These are phyloP conservation scores for Cyprinodon variegatus DNA, from an alignment of 2,113 vertebrate species.

Conservation along the genomic window DNA sequence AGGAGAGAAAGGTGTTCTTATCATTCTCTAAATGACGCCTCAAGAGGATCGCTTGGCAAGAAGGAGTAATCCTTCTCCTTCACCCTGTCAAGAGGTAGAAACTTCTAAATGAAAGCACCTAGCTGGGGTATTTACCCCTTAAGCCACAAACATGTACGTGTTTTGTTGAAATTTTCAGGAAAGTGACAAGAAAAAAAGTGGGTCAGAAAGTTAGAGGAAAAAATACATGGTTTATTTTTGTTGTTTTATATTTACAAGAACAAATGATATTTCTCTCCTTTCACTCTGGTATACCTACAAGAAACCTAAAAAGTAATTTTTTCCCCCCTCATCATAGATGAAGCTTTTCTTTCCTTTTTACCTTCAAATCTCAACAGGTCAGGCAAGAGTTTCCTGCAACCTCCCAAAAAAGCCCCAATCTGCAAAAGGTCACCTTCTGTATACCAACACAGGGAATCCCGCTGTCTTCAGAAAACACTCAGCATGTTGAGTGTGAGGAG, in stretches of 20 bases:
- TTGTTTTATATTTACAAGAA: too few relatives aligned
- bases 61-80: background rate
- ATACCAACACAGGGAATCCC: conserved; percentile 26
- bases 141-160: background rate
- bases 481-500: conserved; percentile 35
- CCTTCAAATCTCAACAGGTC: background rate
- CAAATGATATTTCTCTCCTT: too few relatives aligned
- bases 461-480: conserved; percentile 41
- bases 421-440: conserved; percentile 13
- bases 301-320: too few relatives aligned
- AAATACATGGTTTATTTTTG: too few relatives aligned
- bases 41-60: conserved; percentile 5
- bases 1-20: conserved; percentile 32
- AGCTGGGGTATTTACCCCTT: background rate
- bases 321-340: background rate
- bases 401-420: background rate
- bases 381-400: background rate
- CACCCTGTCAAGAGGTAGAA: conserved; percentile 14
- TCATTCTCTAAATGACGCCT: conserved; percentile 41
- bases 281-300: too few relatives aligned
- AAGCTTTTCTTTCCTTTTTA: background rate
- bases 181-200: background rate
- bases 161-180: background rate
- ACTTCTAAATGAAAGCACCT: background rate
- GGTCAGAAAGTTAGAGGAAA: background rate